phyloP scores from a whole-genome alignment of 2,797 vertebrate species.

The Cetoscarus ocellatus region DNA sequence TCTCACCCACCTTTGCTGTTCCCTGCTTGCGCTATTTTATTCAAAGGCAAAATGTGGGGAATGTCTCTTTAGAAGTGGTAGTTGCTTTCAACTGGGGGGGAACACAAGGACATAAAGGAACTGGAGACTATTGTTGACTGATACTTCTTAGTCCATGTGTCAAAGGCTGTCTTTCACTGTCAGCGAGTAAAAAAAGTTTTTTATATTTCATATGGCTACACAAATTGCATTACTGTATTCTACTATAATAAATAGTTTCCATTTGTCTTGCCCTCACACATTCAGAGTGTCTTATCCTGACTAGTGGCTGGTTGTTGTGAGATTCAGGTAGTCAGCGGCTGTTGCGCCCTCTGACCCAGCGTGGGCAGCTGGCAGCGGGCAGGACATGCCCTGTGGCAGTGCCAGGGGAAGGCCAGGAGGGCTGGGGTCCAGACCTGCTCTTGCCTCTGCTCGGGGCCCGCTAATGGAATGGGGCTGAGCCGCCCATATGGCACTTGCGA shows the following conservation, averaged over 20 bases:
- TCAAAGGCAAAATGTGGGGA: too few species aligned
- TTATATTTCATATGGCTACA: too few species aligned
- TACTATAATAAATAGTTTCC: conserved; percentile 10
- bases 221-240: background rate
- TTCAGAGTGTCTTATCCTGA: conserved; percentile 25
- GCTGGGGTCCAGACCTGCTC: conserved; percentile 72
- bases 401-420: conserved; percentile 83
- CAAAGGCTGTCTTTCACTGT: too few species aligned
- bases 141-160: too few species aligned
- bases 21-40: too few species aligned
- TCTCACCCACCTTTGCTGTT: too few species aligned
- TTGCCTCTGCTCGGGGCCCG: conserved; percentile 82
- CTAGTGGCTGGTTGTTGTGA: conserved; percentile 53
- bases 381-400: conserved; percentile 87
- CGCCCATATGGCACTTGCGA: conserved; percentile 93
- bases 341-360: conserved; percentile 69
- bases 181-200: too few species aligned
- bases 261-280: conserved; percentile 22
- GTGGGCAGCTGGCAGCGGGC: conserved; percentile 85
- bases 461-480: conserved; percentile 95
- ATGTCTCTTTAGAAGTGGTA: too few species aligned
- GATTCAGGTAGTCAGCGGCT: conserved; percentile 69
- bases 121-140: too few species aligned
- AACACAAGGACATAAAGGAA: too few species aligned
- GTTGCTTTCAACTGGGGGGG: too few species aligned